A percentile compares a stretch with the other conserved stretches of the same genome.
Conservation (phyloP, 2,888 invertebrate genomes). For the Hydrotaea cyrtoneurina region DNA sequence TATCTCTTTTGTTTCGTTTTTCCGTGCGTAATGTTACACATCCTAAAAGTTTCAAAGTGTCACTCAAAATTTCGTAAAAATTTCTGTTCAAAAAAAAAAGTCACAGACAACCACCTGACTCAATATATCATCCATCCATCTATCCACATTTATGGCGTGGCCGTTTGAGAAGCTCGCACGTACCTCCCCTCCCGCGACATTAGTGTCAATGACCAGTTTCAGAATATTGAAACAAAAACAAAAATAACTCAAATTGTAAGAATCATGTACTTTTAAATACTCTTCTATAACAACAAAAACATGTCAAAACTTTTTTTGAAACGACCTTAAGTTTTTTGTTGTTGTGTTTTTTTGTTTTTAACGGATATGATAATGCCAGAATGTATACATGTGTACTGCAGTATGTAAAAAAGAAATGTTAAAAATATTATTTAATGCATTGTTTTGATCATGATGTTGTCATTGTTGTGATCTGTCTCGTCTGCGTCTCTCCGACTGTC, state of each 20-base stretch:
- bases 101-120: constrained; percentile 59
- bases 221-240: constrained; percentile 5
- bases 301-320: neutral
- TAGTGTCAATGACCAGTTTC: constrained; percentile 56
- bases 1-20: constrained; percentile 19
- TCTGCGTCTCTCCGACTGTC: neutral
- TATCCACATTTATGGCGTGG: constrained; percentile 29
- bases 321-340: constrained; percentile 43
- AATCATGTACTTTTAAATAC: constrained; percentile 10
- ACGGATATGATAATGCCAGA: neutral
- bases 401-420: constrained; percentile 27
- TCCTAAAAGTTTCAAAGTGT: constrained; percentile 42
- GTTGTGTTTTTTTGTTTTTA: neutral
- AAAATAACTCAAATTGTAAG: constrained; percentile 31
- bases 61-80: constrained; percentile 57
- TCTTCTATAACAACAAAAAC: neutral
- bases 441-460: constrained; percentile 62
- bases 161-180: constrained; percentile 33
- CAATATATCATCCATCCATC: constrained; percentile 47
- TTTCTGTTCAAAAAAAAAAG: neutral
- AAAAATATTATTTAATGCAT: constrained; percentile 52
- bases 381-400: constrained; percentile 6
- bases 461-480: constrained; percentile 58
- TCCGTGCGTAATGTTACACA: neutral
- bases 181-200: neutral